These are phyloP conservation scores for Platysternon megacephalum DNA, from an alignment of 2,113 vertebrate species.

Conservation along the genomic window DNA sequence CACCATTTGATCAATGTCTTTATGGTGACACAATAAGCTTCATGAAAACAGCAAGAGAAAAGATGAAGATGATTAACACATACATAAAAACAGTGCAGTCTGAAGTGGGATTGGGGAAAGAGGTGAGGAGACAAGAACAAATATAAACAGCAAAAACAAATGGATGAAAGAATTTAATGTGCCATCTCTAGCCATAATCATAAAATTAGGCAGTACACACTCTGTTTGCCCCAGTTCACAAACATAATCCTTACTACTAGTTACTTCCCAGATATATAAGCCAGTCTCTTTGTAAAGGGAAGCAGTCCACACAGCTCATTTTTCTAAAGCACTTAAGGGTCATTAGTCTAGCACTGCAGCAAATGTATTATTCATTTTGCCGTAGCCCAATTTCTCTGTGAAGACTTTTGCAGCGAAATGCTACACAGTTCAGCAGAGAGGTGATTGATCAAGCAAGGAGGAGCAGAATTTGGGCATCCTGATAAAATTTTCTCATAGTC, in stretches of 20 bases:
- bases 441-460: conserved; percentile 78
- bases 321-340: conserved; percentile 76
- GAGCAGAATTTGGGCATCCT: conserved; percentile 70
- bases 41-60: conserved; percentile 32
- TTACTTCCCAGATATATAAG: conserved; percentile 19
- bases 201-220: background rate
- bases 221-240: background rate
- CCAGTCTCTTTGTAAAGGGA: conserved; percentile 35
- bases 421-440: conserved; percentile 64
- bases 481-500: conserved; percentile 66
- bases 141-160: background rate
- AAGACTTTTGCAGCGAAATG: conserved; percentile 67
- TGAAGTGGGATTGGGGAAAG: background rate
- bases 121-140: background rate
- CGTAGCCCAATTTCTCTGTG: conserved; percentile 62
- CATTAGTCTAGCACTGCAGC: conserved; percentile 74
- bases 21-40: conserved; percentile 15
- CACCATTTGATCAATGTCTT: conserved; percentile 69
- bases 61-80: conserved; percentile 56
- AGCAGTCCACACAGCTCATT: conserved; percentile 59
- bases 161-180: background rate
- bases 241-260: conserved; percentile 35
- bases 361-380: conserved; percentile 81
- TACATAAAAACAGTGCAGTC: conserved; percentile 1
- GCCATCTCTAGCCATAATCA: background rate